phyloP scores from a whole-genome alignment of 2,888 invertebrate species.

The Limnephilus rhombicus region DNA sequence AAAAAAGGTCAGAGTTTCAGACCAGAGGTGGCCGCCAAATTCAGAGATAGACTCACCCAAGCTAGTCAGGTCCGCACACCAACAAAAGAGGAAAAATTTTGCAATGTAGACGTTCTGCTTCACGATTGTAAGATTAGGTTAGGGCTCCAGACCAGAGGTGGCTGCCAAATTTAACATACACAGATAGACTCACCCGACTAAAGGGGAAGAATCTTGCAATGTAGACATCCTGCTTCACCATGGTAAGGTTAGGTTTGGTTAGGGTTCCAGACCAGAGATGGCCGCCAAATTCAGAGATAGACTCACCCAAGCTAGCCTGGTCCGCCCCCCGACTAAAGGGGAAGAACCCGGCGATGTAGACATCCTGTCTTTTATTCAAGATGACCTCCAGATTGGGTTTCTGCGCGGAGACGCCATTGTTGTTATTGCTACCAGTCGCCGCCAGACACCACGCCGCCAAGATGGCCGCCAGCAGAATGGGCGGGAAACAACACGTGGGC shows the following conservation, averaged over 20 bases:
- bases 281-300: not conserved
- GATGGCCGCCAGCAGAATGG: slow-evolving; percentile 25
- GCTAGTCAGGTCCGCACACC: too few species aligned
- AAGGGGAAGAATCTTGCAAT: slow-evolving; percentile 96
- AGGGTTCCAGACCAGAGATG: not conserved
- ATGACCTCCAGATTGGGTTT: slow-evolving; percentile 83
- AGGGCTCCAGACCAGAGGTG: not conserved
- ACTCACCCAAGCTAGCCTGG: slow-evolving; percentile 86
- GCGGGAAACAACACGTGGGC: slow-evolving; percentile 8
- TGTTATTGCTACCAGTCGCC: not conserved
- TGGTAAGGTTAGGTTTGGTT: too few species aligned
- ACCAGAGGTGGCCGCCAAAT: too few species aligned
- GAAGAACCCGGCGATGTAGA: slow-evolving; percentile 96
- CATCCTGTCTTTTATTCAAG: slow-evolving; percentile 85
- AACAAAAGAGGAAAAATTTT: too few species aligned
- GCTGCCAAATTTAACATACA: too few species aligned
- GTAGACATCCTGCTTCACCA: slow-evolving; percentile 89
- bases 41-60: too few species aligned
- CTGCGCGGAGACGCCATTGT: slow-evolving; percentile 72
- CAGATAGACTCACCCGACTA: too few species aligned
- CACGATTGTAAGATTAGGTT: slow-evolving; percentile 70
- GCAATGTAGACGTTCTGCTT: too few species aligned
- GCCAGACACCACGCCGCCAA: slow-evolving; percentile 39
- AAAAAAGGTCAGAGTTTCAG: too few species aligned
- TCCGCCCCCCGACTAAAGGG: slow-evolving; percentile 91